These are phyloP conservation scores for Acleris sparsana DNA, from an alignment of 2,888 invertebrate species.

Conservation along the genomic window DNA sequence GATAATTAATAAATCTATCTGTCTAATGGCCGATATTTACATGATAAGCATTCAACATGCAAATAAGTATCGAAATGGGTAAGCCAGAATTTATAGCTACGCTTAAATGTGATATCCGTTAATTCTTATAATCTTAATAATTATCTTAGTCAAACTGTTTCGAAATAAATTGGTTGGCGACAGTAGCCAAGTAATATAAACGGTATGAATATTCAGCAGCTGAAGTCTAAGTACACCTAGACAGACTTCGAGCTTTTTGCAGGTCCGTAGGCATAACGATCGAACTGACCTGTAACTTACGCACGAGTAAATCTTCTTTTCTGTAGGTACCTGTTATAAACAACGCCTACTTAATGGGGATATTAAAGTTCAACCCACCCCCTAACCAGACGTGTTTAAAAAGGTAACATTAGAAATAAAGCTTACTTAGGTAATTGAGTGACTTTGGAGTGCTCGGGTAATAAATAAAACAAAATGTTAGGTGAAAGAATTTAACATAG, in stretches of 20 bases:
- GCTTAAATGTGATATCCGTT: constrained; percentile 18
- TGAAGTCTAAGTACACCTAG: not conserved
- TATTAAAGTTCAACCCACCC: too few relatives aligned
- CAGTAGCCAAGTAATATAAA: constrained; percentile 38
- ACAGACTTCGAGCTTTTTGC: not conserved
- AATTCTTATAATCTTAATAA: constrained; percentile 19
- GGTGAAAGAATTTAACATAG: too few relatives aligned
- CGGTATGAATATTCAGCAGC: constrained; percentile 16
- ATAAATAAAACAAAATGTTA: too few relatives aligned
- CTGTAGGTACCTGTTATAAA: too few relatives aligned
- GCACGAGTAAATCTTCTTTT: too few relatives aligned
- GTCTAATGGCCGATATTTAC: constrained; percentile 52
- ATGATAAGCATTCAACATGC: constrained; percentile 51
- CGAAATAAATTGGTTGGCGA: constrained; percentile 1
- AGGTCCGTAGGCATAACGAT: not conserved
- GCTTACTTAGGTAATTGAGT: too few relatives aligned
- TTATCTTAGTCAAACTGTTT: constrained; percentile 17
- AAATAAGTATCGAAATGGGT: constrained; percentile 49
- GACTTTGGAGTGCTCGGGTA: too few relatives aligned
- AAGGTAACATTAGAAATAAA: too few relatives aligned
- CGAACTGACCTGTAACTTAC: too few relatives aligned
- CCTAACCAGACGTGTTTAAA: too few relatives aligned
- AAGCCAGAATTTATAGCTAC: constrained; percentile 29
- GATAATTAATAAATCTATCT: constrained; percentile 53
- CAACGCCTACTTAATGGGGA: too few relatives aligned